Conservation (phyloP, 2,113 vertebrate genomes). For the Siniperca knerii region DNA sequence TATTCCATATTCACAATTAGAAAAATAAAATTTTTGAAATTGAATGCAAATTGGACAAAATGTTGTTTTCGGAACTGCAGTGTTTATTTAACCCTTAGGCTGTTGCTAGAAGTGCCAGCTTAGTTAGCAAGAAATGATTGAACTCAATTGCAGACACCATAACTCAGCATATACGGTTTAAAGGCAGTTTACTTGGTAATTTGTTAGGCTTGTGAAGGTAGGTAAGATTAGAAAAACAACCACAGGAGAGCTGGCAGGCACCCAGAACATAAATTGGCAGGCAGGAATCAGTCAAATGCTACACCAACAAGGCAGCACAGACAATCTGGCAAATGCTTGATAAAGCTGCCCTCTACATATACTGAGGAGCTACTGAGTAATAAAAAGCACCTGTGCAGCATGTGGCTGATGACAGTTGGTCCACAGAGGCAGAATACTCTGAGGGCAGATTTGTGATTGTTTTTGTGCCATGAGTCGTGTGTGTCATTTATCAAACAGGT, state of each 20-base stretch:
- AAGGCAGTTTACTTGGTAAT: constrained; percentile 1
- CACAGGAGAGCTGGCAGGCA: background rate
- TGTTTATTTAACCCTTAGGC: background rate
- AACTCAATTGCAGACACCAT: background rate
- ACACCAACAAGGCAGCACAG: background rate
- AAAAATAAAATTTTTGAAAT: background rate
- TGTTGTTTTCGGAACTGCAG: background rate
- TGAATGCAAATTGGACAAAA: background rate
- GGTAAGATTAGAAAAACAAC: constrained; percentile 2
- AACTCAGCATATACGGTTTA: background rate
- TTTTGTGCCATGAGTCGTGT: background rate
- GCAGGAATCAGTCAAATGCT: background rate
- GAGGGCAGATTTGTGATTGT: background rate
- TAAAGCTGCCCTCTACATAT: background rate
- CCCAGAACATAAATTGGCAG: background rate
- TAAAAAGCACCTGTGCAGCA: constrained; percentile 18
- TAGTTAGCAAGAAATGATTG: background rate
- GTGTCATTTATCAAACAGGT: constrained; percentile 12
- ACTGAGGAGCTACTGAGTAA: background rate
- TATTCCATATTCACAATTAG: background rate
- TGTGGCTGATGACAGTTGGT: constrained; percentile 15
- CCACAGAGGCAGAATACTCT: background rate
- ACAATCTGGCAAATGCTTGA: background rate
- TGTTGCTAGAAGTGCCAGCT: background rate
- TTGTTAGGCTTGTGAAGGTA: background rate